phyloP scores from a whole-genome alignment of 2,888 invertebrate genomes.

The Petrolisthes manimaculis region DNA sequence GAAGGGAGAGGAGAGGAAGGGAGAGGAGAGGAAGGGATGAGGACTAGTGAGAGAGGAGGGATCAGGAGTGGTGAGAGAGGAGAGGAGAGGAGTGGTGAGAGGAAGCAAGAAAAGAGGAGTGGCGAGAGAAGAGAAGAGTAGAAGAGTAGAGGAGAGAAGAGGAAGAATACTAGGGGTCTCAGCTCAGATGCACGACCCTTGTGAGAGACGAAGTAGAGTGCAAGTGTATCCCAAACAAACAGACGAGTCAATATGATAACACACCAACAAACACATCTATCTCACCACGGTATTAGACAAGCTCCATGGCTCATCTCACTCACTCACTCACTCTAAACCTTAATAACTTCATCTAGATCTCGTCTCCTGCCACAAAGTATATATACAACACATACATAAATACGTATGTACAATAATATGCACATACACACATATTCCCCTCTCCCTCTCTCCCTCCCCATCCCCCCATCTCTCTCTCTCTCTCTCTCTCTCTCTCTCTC shows the following conservation, averaged over 20 bases:
- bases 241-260: conserved; percentile 44
- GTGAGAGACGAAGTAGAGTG: conserved; percentile 32
- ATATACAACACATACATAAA: conserved; percentile 10
- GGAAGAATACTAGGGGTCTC: neutral
- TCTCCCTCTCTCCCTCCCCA: neutral
- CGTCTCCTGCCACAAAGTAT: neutral
- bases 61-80: neutral
- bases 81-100: neutral
- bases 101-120: neutral
- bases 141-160: conserved; percentile 15
- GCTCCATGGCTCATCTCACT: no score
- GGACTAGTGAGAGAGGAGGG: neutral
- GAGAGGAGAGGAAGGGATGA: neutral
- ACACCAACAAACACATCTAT: conserved; percentile 47
- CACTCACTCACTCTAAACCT: neutral
- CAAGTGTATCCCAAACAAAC: conserved; percentile 50
- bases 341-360: neutral
- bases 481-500: neutral
- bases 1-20: neutral
- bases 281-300: conserved; percentile 14
- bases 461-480: neutral
- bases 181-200: neutral
- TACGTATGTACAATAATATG: neutral
- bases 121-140: neutral
- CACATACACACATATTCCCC: neutral